Evolutionary conservation across 2,888 invertebrate species (phyloP).

Genomic region (Furcula furcula): DNA sequence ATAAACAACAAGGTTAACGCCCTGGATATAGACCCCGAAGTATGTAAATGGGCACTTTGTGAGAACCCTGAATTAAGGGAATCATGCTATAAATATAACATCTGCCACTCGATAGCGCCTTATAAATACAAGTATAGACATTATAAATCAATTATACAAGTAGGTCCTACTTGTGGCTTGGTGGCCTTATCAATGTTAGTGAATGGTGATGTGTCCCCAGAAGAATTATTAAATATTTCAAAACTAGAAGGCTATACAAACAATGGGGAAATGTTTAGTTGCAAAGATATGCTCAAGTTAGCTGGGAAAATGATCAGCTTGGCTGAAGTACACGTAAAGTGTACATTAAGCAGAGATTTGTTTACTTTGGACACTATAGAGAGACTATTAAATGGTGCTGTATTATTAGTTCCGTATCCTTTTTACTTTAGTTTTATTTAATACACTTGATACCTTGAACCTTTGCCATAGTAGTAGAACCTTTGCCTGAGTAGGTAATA

Average conservation of each 20-base stretch:
- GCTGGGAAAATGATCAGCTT: conserved; percentile 79
- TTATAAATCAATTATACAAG: conserved; percentile 66
- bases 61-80: conserved; percentile 79
- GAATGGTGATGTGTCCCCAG: conserved; percentile 78
- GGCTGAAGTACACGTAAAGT: conserved; percentile 59
- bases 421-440: conserved; percentile 41
- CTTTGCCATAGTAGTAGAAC: background rate
- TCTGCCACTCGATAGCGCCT: conserved; percentile 75
- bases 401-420: conserved; percentile 85
- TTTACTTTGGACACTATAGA: conserved; percentile 73
- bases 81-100: conserved; percentile 79
- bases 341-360: conserved; percentile 61
- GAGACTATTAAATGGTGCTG: conserved; percentile 79
- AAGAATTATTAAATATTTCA: conserved; percentile 83
- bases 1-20: conserved; percentile 15
- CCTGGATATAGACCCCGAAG: conserved; percentile 34
- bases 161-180: conserved; percentile 91
- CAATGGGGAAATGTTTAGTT: conserved; percentile 95
- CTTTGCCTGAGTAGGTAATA: no score
- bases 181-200: conserved; percentile 93
- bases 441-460: background rate
- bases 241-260: conserved; percentile 85
- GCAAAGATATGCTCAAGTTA: conserved; percentile 84
- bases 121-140: conserved; percentile 67
- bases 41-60: conserved; percentile 80